These are phyloP conservation scores for Chaenodraco wilsoni DNA, from an alignment of 2,797 vertebrate species.

Conservation along the genomic window DNA sequence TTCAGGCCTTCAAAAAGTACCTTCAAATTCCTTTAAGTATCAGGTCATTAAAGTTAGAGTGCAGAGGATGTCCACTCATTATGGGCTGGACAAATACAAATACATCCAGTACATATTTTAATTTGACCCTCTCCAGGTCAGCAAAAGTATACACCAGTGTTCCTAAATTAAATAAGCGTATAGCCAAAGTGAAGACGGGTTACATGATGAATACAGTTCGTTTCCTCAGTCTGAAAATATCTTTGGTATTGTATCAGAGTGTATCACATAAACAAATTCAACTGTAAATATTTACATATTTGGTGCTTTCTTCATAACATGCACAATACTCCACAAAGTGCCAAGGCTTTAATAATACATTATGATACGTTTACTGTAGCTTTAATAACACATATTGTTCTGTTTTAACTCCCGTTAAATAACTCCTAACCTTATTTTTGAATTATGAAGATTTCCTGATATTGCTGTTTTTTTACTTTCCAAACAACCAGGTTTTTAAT, in stretches of 20 bases:
- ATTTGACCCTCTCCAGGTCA: neutral
- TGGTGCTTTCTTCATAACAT: conserved; percentile 27
- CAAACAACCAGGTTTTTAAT: conserved; percentile 9
- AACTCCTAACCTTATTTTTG: conserved; percentile 12
- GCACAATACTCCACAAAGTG: neutral
- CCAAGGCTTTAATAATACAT: neutral
- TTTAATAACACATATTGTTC: neutral
- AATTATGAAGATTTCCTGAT: conserved; percentile 5
- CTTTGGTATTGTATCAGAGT: neutral
- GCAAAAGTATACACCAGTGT: neutral
- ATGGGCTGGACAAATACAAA: neutral
- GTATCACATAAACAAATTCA: neutral
- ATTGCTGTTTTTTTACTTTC: conserved; percentile 10
- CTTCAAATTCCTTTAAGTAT: no score
- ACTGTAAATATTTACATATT: neutral
- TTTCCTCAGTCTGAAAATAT: neutral
- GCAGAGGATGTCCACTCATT: neutral
- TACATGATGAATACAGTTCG: no score
- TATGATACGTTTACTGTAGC: neutral
- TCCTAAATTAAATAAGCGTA: neutral
- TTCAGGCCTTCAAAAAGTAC: no score
- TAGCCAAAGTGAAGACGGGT: neutral
- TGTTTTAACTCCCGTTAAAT: neutral
- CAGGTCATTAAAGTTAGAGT: neutral
- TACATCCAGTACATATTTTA: neutral